Base-by-base conservation (phyloP, 2,797 vertebrate genomes). In the Synanceia verrucosa region DNA sequence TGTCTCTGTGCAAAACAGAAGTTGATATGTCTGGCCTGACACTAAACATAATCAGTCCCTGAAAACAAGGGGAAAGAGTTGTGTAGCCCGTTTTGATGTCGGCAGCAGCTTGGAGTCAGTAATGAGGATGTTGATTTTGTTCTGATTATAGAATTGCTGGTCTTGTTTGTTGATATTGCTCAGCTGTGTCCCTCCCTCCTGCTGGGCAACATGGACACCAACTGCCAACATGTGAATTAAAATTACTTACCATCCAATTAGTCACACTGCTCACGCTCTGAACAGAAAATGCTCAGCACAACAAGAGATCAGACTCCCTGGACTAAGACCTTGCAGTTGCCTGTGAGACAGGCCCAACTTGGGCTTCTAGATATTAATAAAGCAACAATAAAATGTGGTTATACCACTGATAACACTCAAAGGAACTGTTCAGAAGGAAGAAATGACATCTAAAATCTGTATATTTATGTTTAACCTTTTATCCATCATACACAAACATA, bases 81-180 rank as follows among this genome's bases (percentile, higher is more conserved):
- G 83, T 75, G 75, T 86, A 85, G 67, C 70, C 39, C 39, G 73
- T 82, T 89, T 81, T 89, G 81, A 88, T 86, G 85, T 78, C 4
- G 51, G 88, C 86, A 74, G 81, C 82, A 78, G 87, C 86, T 87
- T 21, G 59, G 84, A 89, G 84, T 85, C 81, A 61, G 82, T 92
- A 91, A 92, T 91, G 91, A 91, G 90, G 86, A 90, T 91, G 89
- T 87, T 91, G 90, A 92, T 90, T 92, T 90, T 84, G 81, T 79
- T 91, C 71, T 88, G 87, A 91, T 92, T 90, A 89, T 86, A 77
- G 90, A 88, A 89, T 84, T 84, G 83, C 82, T 82, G 81, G 68
- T 47, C 75, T 43, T 86, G 84, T 84, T 89, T 90, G 89, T 88
- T 89, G 88, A 85, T 87, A 81, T 77, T 69, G 70, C 88, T 86